phyloP scores from a whole-genome alignment of 2,888 invertebrate genomes.

The Lasioglossum malachurum region DNA sequence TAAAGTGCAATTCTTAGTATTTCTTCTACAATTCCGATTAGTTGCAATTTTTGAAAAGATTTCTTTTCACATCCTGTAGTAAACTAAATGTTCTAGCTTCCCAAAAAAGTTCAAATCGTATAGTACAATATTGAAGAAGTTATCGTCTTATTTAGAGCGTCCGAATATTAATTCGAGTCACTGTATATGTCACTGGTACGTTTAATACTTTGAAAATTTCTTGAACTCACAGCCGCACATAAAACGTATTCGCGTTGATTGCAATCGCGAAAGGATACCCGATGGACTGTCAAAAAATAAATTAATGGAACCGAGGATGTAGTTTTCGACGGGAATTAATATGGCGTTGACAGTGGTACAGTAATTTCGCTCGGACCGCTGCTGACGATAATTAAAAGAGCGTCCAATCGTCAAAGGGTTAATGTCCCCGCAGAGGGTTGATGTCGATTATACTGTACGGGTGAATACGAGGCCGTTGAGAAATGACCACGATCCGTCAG shows the following conservation, averaged over 20 bases:
- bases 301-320: not conserved
- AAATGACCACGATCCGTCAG: constrained; percentile 65
- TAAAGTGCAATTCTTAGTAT: too few species aligned
- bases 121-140: too few species aligned
- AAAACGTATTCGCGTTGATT: not conserved
- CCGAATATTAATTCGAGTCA: too few species aligned
- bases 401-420: constrained; percentile 25
- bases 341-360: not conserved
- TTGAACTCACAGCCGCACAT: not conserved
- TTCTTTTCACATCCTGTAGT: too few species aligned
- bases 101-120: too few species aligned
- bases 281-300: not conserved
- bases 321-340: not conserved
- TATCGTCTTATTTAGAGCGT: too few species aligned
- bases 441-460: constrained; percentile 69
- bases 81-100: too few species aligned
- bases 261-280: not conserved
- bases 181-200: not conserved
- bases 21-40: too few species aligned
- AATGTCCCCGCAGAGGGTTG: constrained; percentile 47
- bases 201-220: not conserved
- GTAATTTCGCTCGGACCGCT: not conserved
- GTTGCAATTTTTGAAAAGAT: too few species aligned
- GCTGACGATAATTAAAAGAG: constrained; percentile 9
- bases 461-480: constrained; percentile 53